phyloP scores from a whole-genome alignment of 2,888 invertebrate genomes.

The Electrophaes corylata region DNA sequence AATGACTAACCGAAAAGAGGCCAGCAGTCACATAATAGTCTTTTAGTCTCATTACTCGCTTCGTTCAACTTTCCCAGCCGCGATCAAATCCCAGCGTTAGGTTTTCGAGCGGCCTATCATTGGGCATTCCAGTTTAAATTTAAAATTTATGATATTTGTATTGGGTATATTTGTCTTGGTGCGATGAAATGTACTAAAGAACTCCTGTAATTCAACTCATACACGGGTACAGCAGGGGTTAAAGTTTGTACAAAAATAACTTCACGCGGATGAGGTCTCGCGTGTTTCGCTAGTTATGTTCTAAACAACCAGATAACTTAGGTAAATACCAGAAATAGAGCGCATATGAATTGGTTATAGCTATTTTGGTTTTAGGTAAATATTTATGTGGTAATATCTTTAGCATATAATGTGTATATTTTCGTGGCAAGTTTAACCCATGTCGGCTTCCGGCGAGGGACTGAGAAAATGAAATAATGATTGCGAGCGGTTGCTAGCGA shows the following conservation, averaged over 20 bases:
- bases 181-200: no score
- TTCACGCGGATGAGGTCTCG: no score
- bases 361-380: not conserved
- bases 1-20: not conserved
- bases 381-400: not conserved
- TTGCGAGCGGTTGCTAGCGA: conserved; percentile 23
- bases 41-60: conserved; percentile 2
- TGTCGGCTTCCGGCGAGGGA: conserved; percentile 20
- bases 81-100: conserved; percentile 8
- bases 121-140: conserved; percentile 20
- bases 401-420: not conserved
- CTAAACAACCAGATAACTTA: no score
- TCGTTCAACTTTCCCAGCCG: not conserved
- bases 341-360: no score
- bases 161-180: no score
- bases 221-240: no score
- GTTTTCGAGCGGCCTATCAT: conserved; percentile 34
- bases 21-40: not conserved
- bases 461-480: conserved; percentile 35
- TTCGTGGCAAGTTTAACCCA: conserved; percentile 25
- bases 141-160: no score
- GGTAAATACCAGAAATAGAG: no score
- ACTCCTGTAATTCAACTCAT: no score
- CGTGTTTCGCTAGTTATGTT: no score
- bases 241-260: no score